Percentiles rank a stretch among this genome's conserved stretches.
phyloP scores from a whole-genome alignment of 2,888 invertebrate species.

The Eugnorisma glareosa region DNA sequence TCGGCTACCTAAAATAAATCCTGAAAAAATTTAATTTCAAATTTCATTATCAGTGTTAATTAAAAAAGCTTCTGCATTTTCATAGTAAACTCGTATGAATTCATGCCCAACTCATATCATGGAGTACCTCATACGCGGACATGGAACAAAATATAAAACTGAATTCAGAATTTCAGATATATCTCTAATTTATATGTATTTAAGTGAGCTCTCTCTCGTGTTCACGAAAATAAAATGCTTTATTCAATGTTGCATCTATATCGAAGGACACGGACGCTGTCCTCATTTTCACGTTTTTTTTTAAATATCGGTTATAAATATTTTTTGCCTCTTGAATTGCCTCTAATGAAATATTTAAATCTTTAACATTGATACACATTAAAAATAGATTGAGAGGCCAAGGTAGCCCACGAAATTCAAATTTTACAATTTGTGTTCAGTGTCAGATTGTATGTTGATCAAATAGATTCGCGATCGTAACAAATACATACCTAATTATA shows the following conservation, averaged over 20 bases:
- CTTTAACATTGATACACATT: background rate
- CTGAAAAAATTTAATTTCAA: constrained; percentile 26
- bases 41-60: constrained; percentile 40
- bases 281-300: background rate
- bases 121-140: background rate
- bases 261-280: no score
- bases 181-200: background rate
- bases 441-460: background rate
- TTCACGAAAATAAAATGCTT: constrained; percentile 14
- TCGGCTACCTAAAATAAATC: constrained; percentile 6
- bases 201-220: background rate
- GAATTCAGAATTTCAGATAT: constrained; percentile 4
- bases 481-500: background rate
- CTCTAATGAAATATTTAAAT: background rate
- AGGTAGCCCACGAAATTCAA: background rate
- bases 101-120: constrained; percentile 3
- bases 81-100: constrained; percentile 16
- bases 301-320: background rate
- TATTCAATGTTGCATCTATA: background rate
- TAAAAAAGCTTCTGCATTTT: constrained; percentile 28
- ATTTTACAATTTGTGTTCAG: background rate
- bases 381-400: background rate
- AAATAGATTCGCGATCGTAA: background rate
- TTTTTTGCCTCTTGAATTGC: background rate
- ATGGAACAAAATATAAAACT: constrained; percentile 12